These are phyloP conservation scores for Lutraria rhynchaena DNA, from an alignment of 1,140 invertebrate genomes.

Conservation along the genomic window DNA sequence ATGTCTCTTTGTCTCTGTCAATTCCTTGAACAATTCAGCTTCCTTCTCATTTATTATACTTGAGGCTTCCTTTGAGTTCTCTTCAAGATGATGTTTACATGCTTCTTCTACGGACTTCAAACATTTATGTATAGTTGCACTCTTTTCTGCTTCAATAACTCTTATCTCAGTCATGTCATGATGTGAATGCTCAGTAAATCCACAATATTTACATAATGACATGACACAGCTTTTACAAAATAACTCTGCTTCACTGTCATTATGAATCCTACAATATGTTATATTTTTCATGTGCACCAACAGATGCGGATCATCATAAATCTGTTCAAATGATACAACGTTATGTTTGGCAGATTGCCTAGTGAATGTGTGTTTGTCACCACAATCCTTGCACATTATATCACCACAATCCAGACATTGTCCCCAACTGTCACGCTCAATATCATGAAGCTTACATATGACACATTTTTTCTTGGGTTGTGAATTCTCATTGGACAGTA, in stretches of 20 bases:
- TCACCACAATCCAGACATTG: conserved; percentile 50
- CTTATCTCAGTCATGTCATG: background rate
- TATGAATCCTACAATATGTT: background rate
- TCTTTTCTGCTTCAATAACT: background rate
- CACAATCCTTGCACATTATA: conserved; percentile 34
- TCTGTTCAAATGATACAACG: conserved; percentile 24
- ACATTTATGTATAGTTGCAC: background rate
- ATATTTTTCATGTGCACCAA: background rate
- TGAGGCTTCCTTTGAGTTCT: conserved; percentile 3
- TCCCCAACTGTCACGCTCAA: conserved; percentile 1
- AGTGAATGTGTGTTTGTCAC: conserved; percentile 48
- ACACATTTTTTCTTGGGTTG: background rate
- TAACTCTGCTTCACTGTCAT: background rate
- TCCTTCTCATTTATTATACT: conserved; percentile 3
- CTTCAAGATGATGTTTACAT: background rate
- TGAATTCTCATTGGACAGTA: background rate
- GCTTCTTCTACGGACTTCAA: conserved; percentile 7
- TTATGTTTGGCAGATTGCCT: conserved; percentile 37
- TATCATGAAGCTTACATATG: conserved; percentile 38
- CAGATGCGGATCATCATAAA: background rate
- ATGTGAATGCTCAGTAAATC: background rate
- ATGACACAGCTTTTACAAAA: conserved; percentile 30
- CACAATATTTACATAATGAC: conserved; percentile 25
- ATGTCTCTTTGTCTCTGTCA: background rate
- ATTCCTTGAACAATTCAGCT: conserved; percentile 7